Conservation (phyloP, 2,797 vertebrate genomes). For the Onychomys leucogaster region DNA sequence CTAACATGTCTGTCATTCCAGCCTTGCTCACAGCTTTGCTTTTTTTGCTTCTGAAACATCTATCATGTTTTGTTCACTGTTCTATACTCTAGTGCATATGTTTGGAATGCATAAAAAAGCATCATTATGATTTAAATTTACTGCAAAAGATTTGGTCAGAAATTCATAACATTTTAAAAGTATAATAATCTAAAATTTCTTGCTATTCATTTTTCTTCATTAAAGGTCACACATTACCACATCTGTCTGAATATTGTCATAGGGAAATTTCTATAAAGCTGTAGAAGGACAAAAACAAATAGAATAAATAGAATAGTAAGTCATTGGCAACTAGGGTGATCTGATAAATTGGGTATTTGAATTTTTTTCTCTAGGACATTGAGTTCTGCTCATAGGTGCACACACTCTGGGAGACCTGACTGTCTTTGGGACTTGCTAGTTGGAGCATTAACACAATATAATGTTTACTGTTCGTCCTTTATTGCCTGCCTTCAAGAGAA, state of each 20-base stretch:
- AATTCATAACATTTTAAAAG: not conserved
- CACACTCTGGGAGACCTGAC: not conserved
- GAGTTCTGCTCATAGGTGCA: conserved; percentile 49
- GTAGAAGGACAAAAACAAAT: not conserved
- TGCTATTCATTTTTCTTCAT: not conserved
- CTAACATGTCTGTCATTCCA: not conserved
- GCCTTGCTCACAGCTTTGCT: not conserved
- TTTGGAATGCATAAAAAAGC: not conserved
- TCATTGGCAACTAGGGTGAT: conserved; percentile 6
- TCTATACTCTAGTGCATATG: not conserved
- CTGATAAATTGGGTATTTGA: conserved; percentile 47
- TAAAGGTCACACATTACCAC: not conserved
- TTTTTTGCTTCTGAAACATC: not conserved
- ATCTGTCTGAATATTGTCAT: not conserved
- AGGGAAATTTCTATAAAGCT: not conserved
- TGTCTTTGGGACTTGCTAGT: conserved; percentile 45
- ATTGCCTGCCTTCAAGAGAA: conserved; percentile 51
- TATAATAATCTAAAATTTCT: not conserved
- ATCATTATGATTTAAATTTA: not conserved
- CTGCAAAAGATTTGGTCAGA: not conserved
- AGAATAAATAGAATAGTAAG: conserved; percentile 6
- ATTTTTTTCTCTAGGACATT: conserved; percentile 50
- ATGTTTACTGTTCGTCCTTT: conserved; percentile 42
- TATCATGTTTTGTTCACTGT: not conserved
- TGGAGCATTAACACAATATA: conserved; percentile 50